These are phyloP conservation scores for Bostrychus sinensis DNA, from an alignment of 2,113 vertebrate genomes.

Conservation along the genomic window DNA sequence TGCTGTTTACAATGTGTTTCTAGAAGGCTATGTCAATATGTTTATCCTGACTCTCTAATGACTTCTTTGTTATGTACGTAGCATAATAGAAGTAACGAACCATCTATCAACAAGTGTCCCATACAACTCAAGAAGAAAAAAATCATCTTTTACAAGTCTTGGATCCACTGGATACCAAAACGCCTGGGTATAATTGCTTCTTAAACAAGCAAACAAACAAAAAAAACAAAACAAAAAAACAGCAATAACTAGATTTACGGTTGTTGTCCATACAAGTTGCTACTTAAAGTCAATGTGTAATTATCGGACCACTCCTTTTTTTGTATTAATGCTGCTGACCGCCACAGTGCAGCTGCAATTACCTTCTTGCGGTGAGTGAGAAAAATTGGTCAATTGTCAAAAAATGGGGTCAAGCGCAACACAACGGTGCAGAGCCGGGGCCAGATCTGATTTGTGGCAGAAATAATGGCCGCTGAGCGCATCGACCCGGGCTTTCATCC, in stretches of 20 bases:
- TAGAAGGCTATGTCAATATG: no score
- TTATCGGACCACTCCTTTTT: constrained; percentile 51
- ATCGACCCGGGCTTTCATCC: constrained; percentile 59
- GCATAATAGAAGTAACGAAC: no score
- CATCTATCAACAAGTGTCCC: background rate
- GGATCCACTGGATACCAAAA: constrained; percentile 13
- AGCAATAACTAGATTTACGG: constrained; percentile 49
- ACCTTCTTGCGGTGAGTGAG: constrained; percentile 45
- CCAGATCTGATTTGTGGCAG: constrained; percentile 59
- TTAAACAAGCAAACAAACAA: no score
- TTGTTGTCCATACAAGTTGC: constrained; percentile 29
- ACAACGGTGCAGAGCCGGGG: constrained; percentile 51
- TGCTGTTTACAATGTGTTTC: no score
- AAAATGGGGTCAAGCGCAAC: constrained; percentile 70
- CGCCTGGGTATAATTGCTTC: constrained; percentile 16
- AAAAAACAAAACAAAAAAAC: no score
- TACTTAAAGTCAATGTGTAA: constrained; percentile 44
- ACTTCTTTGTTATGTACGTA: no score
- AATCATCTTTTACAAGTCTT: no score
- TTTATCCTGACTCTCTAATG: no score
- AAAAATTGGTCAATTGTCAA: constrained; percentile 55
- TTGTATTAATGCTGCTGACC: constrained; percentile 41
- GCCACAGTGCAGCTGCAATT: constrained; percentile 45
- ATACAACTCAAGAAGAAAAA: no score
- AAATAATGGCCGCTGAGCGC: constrained; percentile 55